A percentile compares a stretch with the other conserved stretches of the same genome.
phyloP scores from a whole-genome alignment of 2,797 vertebrate genomes.

The Molossus molossus region DNA sequence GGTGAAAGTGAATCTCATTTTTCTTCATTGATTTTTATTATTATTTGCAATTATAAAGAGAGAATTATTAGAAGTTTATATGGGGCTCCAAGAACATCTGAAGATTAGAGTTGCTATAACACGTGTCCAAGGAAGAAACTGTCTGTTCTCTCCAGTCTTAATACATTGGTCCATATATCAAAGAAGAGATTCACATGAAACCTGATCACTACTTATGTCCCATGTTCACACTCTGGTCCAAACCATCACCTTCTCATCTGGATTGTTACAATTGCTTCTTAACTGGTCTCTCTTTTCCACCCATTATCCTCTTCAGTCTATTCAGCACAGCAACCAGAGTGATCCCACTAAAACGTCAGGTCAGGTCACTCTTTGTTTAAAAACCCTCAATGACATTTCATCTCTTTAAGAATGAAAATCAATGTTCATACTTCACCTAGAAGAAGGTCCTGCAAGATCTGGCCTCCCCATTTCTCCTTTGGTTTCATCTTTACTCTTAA shows the following conservation, averaged over 20 bases:
- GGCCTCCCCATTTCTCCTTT: background rate
- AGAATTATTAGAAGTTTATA: background rate
- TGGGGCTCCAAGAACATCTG: background rate
- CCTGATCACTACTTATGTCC: background rate
- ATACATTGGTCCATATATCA: background rate
- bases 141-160: background rate
- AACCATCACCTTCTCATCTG: background rate
- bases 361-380: background rate
- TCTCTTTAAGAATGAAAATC: constrained; percentile 47
- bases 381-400: background rate
- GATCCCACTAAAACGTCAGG: background rate
- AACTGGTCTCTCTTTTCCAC: background rate
- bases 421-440: background rate
- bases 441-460: background rate
- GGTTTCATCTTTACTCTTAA: background rate
- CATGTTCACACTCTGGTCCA: background rate
- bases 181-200: background rate
- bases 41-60: background rate
- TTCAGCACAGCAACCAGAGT: background rate
- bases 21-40: background rate
- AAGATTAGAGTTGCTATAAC: background rate
- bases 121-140: background rate
- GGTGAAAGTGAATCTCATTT: background rate
- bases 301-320: background rate
- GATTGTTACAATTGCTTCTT: background rate